phyloP scores from a whole-genome alignment of 1,140 invertebrate genomes.

The Colletes gigas region DNA sequence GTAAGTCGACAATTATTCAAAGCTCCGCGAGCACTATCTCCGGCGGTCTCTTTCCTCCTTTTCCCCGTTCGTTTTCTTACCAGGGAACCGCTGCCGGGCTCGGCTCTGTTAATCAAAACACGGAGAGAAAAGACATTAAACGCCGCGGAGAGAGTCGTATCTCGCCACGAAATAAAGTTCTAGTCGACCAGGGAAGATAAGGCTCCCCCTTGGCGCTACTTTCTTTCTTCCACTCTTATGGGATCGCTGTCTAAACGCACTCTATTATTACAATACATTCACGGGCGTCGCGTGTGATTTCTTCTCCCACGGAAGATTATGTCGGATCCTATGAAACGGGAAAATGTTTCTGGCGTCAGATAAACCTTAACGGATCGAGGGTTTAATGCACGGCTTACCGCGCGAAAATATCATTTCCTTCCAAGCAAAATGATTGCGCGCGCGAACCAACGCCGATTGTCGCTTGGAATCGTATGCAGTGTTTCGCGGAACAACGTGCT shows the following conservation, averaged over 20 bases:
- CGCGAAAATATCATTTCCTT: slow-evolving; percentile 11
- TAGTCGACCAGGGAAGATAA: slow-evolving; percentile 78
- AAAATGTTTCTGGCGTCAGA: slow-evolving; percentile 41
- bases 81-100: slow-evolving; percentile 38
- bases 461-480: too few species aligned
- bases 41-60: slow-evolving; percentile 35
- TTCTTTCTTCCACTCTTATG: slow-evolving; percentile 60
- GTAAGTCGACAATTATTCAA: slow-evolving; percentile 78
- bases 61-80: slow-evolving; percentile 12
- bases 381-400: slow-evolving; percentile 9
- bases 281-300: slow-evolving; percentile 57
- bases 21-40: slow-evolving; percentile 59
- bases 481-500: too few species aligned
- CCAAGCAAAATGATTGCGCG: not conserved
- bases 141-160: slow-evolving; percentile 69
- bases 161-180: slow-evolving; percentile 77
- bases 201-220: slow-evolving; percentile 71
- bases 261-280: slow-evolving; percentile 62
- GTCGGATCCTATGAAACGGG: slow-evolving; percentile 51
- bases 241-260: slow-evolving; percentile 62
- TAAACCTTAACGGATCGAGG: slow-evolving; percentile 11
- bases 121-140: slow-evolving; percentile 79
- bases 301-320: slow-evolving; percentile 56
- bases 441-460: too few species aligned
- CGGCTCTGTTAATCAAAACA: slow-evolving; percentile 78